Conservation (phyloP, 2,888 invertebrate genomes). For the Drosophila picticornis region DNA sequence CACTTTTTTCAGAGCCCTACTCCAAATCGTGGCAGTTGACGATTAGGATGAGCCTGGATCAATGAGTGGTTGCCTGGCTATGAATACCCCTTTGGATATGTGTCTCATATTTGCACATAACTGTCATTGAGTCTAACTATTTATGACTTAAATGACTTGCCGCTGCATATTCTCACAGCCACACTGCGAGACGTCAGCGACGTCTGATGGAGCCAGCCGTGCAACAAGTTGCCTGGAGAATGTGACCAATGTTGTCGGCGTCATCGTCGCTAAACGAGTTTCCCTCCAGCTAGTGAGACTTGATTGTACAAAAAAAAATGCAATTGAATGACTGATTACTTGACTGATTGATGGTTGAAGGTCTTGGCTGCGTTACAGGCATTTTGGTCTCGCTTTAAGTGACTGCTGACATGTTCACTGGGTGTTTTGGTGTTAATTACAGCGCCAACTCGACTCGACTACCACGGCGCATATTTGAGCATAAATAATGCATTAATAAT, state of each 20-base stretch:
- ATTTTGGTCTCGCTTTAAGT: conserved; percentile 73
- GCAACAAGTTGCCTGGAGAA: conserved; percentile 42
- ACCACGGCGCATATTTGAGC: conserved; percentile 22
- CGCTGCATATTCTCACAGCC: conserved; percentile 55
- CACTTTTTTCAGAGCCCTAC: conserved; percentile 5
- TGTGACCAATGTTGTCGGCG: conserved; percentile 51
- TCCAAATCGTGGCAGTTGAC: conserved; percentile 16
- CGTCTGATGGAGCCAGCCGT: conserved; percentile 7
- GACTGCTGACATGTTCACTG: conserved; percentile 82
- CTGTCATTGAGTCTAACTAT: conserved; percentile 72
- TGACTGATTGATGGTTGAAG: conserved; percentile 81
- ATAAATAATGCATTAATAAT: conserved; percentile 40
- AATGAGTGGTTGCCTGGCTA: conserved; percentile 5
- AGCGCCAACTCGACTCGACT: conserved; percentile 47
- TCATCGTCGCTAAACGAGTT: conserved; percentile 44
- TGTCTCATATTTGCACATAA: conserved; percentile 48
- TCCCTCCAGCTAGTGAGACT: conserved; percentile 12
- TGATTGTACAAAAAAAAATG: conserved; percentile 23
- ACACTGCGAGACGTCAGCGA: conserved; percentile 1
- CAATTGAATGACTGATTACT: conserved; percentile 75
- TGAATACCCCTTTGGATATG: conserved; percentile 23
- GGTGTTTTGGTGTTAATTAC: conserved; percentile 81
- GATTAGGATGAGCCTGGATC: conserved; percentile 29
- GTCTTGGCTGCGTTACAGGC: conserved; percentile 54
- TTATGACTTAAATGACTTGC: conserved; percentile 69